These are phyloP conservation scores for Pelobates fuscus DNA, from an alignment of 2,113 vertebrate species.

Conservation along the genomic window DNA sequence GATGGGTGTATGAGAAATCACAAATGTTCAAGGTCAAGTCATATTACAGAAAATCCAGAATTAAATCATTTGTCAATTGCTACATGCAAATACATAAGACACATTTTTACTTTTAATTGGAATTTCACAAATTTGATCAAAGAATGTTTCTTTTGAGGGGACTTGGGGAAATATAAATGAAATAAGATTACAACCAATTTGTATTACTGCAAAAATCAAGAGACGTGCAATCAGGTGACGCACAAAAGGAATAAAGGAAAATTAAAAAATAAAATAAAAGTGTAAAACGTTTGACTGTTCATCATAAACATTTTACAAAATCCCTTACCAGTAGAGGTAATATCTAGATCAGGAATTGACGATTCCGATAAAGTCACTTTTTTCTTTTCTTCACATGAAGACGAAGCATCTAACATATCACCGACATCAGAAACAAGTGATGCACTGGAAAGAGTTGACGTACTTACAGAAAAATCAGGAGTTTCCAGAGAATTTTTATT, in stretches of 20 bases:
- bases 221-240: too few species aligned
- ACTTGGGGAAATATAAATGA: too few species aligned
- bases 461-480: background rate
- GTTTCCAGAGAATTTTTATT: background rate
- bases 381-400: background rate
- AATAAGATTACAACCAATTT: too few species aligned
- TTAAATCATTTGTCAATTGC: background rate
- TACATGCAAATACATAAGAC: background rate
- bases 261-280: background rate
- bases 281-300: background rate
- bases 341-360: background rate
- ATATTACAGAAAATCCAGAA: too few species aligned
- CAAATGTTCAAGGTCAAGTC: too few species aligned
- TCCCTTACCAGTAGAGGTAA: slow-evolving; percentile 36
- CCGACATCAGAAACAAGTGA: background rate
- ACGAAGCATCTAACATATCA: background rate
- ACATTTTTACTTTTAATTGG: background rate
- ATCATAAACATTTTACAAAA: background rate
- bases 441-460: background rate
- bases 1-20: background rate
- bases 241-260: background rate
- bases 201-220: too few species aligned
- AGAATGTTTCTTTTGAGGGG: too few species aligned
- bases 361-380: background rate
- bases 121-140: background rate